Base-by-base conservation (phyloP, 35 echinoderm and acorn worm species). In the Nesometra sesokonis region DNA sequence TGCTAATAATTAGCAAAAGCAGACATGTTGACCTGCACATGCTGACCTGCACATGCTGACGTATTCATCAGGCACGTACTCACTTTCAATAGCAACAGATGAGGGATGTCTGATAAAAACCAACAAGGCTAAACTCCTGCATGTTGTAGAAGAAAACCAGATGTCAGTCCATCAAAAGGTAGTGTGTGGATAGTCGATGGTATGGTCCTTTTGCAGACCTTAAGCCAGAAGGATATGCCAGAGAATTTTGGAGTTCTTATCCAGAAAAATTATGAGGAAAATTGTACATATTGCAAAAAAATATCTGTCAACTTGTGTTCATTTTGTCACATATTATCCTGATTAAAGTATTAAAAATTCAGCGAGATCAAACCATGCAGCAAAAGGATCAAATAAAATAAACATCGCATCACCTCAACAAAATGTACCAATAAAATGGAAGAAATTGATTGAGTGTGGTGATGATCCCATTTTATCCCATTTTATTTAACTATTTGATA, bases 381-480 rank as follows among this genome's bases (percentile, higher is more conserved):
- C 32, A 32, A 21, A 27, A 85, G 89, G 29, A 34, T 67, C 13
- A 78, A 91, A 46, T 31, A 32, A 78, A 67, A 57, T 82, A 0
- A 89, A 86, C 36, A 94, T 94, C 29, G 15, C 38, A 43, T 86
- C 76, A 82, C 82, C 86, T n/a, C 80, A n/a, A 78, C 93, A 94
- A 34, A 80, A 21, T 35, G 35, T 90, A 0, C 93, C 93, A 11
- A 77, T 36, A 3, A 85, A 94, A 82, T 94, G 88, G 93, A 94
- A 94, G 38, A 91, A 94, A 31, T 90, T 91, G 46, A 35, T 94
- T 17, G n/a, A n/a, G n/a, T n/a, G n/a, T n/a, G n/a, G n/a, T n/a
- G n/a, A n/a, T n/a, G n/a, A n/a, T n/a, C n/a, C n/a, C n/a, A n/a
- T n/a, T n/a, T n/a, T n/a, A n/a, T n/a, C n/a, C n/a, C n/a, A n/a